Base-by-base conservation (phyloP, 2,888 invertebrate species). In the Parnassius orleans region DNA sequence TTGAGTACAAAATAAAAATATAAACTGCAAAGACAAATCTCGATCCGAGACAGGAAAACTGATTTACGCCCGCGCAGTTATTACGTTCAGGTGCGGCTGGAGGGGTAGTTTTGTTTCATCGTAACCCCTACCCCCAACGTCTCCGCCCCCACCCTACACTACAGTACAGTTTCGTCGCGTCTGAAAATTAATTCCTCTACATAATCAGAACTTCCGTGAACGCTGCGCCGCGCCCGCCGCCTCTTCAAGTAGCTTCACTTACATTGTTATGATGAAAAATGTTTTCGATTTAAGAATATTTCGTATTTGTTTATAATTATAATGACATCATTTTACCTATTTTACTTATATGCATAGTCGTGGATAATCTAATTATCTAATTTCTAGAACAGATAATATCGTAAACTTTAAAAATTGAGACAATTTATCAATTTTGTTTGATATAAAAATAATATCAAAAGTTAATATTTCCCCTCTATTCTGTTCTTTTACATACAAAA, bases 131-230 rank as follows among this genome's bases (percentile, higher is more conserved):
- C 55, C 65, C 71, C 68, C 68, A 65, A 71, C 72, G 67, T 69
- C 65, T 63, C 68, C 19, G 43, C 68, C 55, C 68, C 67, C 69
- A 68, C 67, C 64, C 65, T 72, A 70, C 78, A 80, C 82, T 80
- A 81, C 83, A 80, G 80, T 78, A 77, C 81, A 85, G 89, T 87
- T 87, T 88, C 86, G 87, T 87, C 87, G 90, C 87, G 86, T 79
- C 87, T 86, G 88, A 84, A 89, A 91, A 92, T 92, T 92, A 92
- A 92, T 90, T 92, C 88, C 88, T 90, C 90, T 88, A 90, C 89
- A 84, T 90, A 92, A 92, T 92, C 90, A 90, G 80, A 87, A 90
- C 79, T 89, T 91, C 87, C 88, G 88, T 78, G 78, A 78, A 75
- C 75, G 68, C 73, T 71, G 72, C 74, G 76, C 72, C 68, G 57